Conservation (phyloP, 2,113 vertebrate genomes). For the Lutjanus erythropterus region DNA sequence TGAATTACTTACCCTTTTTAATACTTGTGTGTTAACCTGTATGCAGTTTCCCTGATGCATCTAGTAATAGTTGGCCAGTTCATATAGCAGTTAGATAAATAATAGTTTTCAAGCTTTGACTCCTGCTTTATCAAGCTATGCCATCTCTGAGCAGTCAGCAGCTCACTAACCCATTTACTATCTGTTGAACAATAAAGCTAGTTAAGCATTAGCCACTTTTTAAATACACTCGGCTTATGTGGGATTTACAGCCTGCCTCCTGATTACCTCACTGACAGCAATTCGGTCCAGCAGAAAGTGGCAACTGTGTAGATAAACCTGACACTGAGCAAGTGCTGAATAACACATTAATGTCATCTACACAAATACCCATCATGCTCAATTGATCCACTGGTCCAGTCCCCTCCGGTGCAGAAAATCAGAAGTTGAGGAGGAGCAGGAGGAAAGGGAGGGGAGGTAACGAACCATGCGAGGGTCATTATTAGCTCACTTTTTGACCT, state of each 20-base stretch:
- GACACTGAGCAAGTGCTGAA: neutral
- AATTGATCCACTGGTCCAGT: slow-evolving; percentile 6
- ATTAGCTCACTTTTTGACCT: slow-evolving; percentile 53
- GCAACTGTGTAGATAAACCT: neutral
- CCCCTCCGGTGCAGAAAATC: neutral
- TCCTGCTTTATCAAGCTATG: neutral
- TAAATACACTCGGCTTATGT: neutral
- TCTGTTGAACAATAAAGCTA: slow-evolving; percentile 19
- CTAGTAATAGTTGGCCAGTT: neutral
- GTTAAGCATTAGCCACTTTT: slow-evolving; percentile 58
- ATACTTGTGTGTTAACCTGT: neutral
- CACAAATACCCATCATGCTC: slow-evolving; percentile 22
- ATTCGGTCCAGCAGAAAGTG: neutral
- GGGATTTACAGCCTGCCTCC: slow-evolving; percentile 5
- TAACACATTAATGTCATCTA: slow-evolving; percentile 21
- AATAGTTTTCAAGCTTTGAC: neutral
- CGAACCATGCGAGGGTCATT: slow-evolving; percentile 35
- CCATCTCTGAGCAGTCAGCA: slow-evolving; percentile 4
- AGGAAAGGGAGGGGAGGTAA: slow-evolving; percentile 21
- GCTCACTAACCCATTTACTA: slow-evolving; percentile 2
- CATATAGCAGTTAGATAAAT: neutral
- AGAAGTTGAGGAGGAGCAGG: neutral
- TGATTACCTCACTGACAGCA: neutral
- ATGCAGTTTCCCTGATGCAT: neutral
- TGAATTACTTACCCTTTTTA: slow-evolving; percentile 6